Base-by-base conservation (phyloP, 2,113 vertebrate species). In the Donacobius atricapilla region DNA sequence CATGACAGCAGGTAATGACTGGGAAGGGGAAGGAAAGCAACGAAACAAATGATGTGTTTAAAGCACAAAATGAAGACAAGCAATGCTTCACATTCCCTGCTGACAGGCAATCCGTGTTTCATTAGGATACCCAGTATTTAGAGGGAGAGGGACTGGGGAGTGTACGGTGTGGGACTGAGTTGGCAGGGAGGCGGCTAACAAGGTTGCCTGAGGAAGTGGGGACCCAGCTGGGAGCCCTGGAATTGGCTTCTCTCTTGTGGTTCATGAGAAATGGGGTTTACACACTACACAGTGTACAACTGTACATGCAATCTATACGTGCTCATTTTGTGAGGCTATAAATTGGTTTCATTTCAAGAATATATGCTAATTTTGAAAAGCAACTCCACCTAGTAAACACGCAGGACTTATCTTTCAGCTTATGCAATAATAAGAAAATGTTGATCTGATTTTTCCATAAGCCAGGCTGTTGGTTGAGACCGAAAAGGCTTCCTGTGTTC, bases 1-100 rank as follows among this genome's bases (percentile, higher is more conserved):
- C 68, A 92, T 48, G 85, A 89, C 79, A 92, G 85, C 60, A 73
- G 64, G 76, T 89, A 94, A 87, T 82, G 88, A 54, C 50, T 42
- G 68, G 79, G 64, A 88, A 95, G 44, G 31, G 73, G 76, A 93
- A 93, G 48, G 85, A 90, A 91, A 92, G 58, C 66, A 65, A 65
- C 0, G 0, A 93, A 91, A 79, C 48, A 87, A 90, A 68, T 0
- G 1, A 78, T 68, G 56, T 87, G 76, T 79, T 96, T 88, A 94
- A 84, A 87, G 60, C 72, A 89, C 33, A 50, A 90, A 93, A 90
- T 75, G 57, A 83, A 93, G 85, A 70, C 72, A 90, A 88, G 44
- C 40, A 61, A 31, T 39, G 72, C 71, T 93, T 88, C 83, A 57
- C 40, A 44, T 78, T 90, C 64, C 79, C 63, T 56, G 71, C 44